These are phyloP conservation scores for Pelecanus crispus DNA, from an alignment of 2,113 vertebrate genomes.

Conservation along the genomic window DNA sequence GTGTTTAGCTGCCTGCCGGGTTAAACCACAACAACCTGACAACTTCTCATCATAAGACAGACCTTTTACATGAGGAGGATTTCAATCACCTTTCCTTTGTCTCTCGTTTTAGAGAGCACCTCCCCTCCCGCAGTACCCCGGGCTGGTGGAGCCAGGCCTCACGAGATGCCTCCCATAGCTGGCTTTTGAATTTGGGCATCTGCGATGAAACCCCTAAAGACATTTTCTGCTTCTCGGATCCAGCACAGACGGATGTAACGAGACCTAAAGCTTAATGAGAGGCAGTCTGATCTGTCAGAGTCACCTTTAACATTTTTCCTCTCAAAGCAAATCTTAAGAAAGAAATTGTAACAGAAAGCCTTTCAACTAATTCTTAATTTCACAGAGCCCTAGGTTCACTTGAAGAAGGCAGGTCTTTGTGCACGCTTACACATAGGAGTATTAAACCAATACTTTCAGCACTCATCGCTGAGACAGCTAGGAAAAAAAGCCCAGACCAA, in stretches of 20 bases:
- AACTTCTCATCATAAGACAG: not conserved
- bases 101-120: rapidly evolving
- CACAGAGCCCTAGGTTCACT: not conserved
- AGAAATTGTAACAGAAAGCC: not conserved
- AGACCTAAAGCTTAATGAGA: not conserved
- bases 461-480: not conserved
- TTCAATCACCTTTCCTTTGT: not conserved
- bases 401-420: not conserved
- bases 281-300: not conserved
- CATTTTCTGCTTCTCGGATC: not conserved
- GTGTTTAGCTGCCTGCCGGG: no score
- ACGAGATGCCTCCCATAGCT: not conserved
- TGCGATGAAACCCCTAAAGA: not conserved
- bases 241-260: not conserved
- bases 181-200: not conserved
- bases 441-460: not conserved
- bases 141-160: not conserved
- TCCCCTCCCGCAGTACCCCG: not conserved
- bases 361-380: not conserved
- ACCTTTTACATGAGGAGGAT: not conserved
- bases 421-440: not conserved
- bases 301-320: not conserved
- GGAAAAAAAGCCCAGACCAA: not conserved
- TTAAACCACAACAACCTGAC: no score
- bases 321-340: not conserved